phyloP scores from a whole-genome alignment of 2,113 vertebrate genomes.

The Ancistrus triradiatus region DNA sequence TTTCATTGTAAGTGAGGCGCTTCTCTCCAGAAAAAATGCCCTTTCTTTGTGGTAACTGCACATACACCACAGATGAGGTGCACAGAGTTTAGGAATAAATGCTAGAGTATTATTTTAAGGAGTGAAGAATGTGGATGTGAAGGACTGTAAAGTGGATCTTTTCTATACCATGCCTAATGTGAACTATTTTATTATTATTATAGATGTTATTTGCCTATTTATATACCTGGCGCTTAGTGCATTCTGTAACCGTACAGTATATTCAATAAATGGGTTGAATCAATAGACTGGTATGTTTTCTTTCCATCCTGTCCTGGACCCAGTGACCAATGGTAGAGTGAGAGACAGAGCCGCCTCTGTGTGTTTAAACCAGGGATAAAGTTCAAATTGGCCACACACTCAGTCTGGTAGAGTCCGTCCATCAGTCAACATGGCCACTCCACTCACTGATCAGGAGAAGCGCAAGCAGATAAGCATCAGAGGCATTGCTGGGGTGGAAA shows the following conservation, averaged over 20 bases:
- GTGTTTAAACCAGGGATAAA: conserved; percentile 4
- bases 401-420: background rate
- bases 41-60: too few relatives aligned
- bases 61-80: too few relatives aligned
- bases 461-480: conserved; percentile 91
- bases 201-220: conserved; percentile 29
- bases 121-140: too few relatives aligned
- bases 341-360: background rate
- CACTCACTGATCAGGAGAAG: conserved; percentile 87
- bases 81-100: too few relatives aligned
- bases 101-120: too few relatives aligned
- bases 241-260: conserved; percentile 82
- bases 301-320: conserved; percentile 1
- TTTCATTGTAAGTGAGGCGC: too few relatives aligned
- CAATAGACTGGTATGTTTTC: conserved; percentile 37
- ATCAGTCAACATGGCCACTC: conserved; percentile 71
- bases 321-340: conserved; percentile 52
- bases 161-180: conserved; percentile 16
- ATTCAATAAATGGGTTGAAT: conserved; percentile 70
- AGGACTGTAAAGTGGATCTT: too few relatives aligned
- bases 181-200: conserved; percentile 54
- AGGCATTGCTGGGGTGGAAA: conserved; percentile 85
- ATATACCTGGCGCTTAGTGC: conserved; percentile 47
- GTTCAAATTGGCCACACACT: background rate
- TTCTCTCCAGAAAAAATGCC: too few relatives aligned